These are phyloP conservation scores for Ciconia maguari DNA, from an alignment of 2,113 vertebrate genomes.

Conservation along the genomic window DNA sequence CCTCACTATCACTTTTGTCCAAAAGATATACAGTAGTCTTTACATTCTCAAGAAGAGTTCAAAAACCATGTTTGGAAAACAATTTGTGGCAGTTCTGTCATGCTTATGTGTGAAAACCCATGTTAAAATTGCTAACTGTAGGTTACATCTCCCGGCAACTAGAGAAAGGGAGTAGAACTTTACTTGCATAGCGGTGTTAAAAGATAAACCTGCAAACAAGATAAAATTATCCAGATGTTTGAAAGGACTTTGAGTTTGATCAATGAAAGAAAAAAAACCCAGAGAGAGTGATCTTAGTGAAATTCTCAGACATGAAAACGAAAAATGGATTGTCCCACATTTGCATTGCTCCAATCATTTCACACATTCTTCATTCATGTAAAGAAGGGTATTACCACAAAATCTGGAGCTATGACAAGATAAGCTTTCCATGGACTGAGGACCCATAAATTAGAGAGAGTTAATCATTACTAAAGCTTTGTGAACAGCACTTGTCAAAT, in stretches of 20 bases:
- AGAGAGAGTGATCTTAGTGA: background rate
- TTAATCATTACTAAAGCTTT: background rate
- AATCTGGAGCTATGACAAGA: constrained; percentile 20
- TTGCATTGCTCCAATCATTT: background rate
- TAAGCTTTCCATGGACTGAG: background rate
- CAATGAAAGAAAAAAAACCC: background rate
- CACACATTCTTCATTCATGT: background rate
- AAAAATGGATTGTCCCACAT: background rate
- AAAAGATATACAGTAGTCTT: background rate
- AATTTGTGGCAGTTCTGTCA: background rate
- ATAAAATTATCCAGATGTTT: background rate
- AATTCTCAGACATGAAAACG: background rate
- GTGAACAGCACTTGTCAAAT: background rate
- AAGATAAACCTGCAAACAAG: background rate
- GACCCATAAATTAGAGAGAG: background rate
- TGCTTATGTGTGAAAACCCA: background rate
- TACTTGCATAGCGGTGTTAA: background rate
- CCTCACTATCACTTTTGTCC: background rate
- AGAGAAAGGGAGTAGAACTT: background rate
- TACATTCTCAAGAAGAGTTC: background rate
- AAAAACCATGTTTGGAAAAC: background rate
- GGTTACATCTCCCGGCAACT: background rate
- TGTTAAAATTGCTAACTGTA: background rate
- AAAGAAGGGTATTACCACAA: background rate
- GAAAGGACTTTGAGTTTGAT: background rate